Evolutionary conservation across 2,888 invertebrate genomes (phyloP).

Genomic region (Chironomus tentans): DNA sequence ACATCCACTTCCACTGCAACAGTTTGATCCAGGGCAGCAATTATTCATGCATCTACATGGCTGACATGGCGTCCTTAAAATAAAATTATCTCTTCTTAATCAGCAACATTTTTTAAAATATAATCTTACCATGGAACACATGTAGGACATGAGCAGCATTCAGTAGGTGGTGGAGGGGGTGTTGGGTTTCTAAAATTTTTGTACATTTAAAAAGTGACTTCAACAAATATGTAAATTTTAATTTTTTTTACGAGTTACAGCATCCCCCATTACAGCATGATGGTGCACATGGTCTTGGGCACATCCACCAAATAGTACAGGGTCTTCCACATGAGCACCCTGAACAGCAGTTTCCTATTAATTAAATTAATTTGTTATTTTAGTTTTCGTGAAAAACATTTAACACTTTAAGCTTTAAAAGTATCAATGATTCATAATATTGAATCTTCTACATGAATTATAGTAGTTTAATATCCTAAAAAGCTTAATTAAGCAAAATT

Average conservation of each 20-base stretch:
- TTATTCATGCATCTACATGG: neutral
- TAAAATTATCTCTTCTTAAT: too few species aligned
- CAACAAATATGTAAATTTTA: too few species aligned
- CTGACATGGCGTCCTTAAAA: neutral
- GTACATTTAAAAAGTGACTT: too few species aligned
- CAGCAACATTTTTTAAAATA: too few species aligned
- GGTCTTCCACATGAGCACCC: neutral
- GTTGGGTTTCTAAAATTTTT: neutral
- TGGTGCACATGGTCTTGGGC: neutral
- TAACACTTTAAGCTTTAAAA: too few species aligned
- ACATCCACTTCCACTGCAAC: neutral
- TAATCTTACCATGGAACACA: neutral
- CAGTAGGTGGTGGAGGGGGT: neutral
- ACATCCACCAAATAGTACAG: neutral
- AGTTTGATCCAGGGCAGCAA: neutral
- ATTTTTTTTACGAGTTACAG: neutral
- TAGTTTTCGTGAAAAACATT: too few species aligned
- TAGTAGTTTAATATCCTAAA: too few species aligned
- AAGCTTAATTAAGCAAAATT: too few species aligned
- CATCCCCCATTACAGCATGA: neutral
- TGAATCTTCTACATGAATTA: too few species aligned
- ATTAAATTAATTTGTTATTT: too few species aligned
- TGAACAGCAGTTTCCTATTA: neutral
- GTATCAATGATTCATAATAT: too few species aligned
- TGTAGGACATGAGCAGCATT: neutral